Base-by-base conservation (phyloP, 1,140 invertebrate species). In the Ylistrum balloti region DNA sequence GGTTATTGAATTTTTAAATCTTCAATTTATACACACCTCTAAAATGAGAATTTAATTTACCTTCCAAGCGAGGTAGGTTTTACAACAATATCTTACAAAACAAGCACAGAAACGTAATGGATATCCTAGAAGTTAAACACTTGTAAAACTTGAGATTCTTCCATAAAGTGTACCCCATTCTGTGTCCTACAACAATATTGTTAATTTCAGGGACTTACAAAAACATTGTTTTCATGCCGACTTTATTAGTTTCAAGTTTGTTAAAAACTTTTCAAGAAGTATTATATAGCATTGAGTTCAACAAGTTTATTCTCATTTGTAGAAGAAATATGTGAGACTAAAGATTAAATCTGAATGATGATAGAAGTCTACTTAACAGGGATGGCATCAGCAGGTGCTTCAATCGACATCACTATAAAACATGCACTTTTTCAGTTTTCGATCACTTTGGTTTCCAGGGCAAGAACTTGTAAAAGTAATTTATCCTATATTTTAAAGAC, bases 1-100 rank as follows among this genome's bases (percentile, higher is more conserved):
- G 3, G n/a, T 74, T 74, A 74, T 74, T 74, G 56, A 74, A 74
- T 74, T 74, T 74, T 74, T 74, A 74, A 74, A n/a, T 74, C 56
- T 74, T 74, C 22, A 74, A 74, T 74, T 28, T 74, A 74, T 74
- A 74, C 5, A 5, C 56, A 74, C 7, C 28, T 74, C 56, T 74
- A n/a, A n/a, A 74, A 74, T 74, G n/a, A 17, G 56, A 74, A 7
- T 74, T 74, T 74, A 74, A 74, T 74, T 28, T 74, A 22, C 56
- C 56, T 74, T 74, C 22, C 22, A 28, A 28, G 56, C n/a, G 28
- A 74, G 56, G 22, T 74, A n/a, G n/a, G 17, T 28, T 22, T n/a
- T 5, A 74, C 56, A 74, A 5, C 56, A 28, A 74, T 74, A n/a
- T 74, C 28, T 74, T 28, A 74, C 56, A 74, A 28, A 28, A n/a